Evolutionary conservation across 2,797 vertebrate genomes (phyloP), one percentile per base, ranked within the genome.

Genomic region (Vireo griseus): DNA sequence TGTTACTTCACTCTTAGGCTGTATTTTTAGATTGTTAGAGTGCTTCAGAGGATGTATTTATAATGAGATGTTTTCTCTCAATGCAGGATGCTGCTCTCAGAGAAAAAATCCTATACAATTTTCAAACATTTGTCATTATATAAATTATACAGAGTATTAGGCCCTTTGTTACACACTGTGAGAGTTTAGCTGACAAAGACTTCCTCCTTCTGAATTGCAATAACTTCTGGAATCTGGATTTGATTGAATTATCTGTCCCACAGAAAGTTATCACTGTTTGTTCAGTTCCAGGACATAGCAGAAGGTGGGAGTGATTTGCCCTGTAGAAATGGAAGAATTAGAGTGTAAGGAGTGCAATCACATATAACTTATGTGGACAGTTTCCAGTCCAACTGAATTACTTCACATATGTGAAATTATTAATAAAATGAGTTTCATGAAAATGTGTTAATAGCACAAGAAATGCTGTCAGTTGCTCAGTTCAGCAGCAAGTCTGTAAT

Each of bases 321-420:
- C 62, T 42, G 35, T 22, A 67, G 68, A 81, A 72, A 67, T 44
- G 17, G 35, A 61, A 92, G 76, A 92, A 55, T 87, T 86, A 84
- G 59, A 75, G 22, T 88, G 15, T 33, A 92, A 91, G 71, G 51
- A 50, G 19, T 48, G 13, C 75, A 86, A 91, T 84, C 81, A 31
- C 65, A 77, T 65, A 48, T 90, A 45, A 55, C 33, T 91, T 86
- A n/a, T 39, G 16, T 39, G 71, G 58, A 72, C 76, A 55, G 52
- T 67, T 95, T 97, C 86, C 54, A 88, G 51, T 81, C 69, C 77
- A 83, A 69, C 80, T 85, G 87, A 93, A 95, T 88, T 95, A 93
- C 89, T 96, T 94, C 87, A 85, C 79, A 55, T 73, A 76, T 59
- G 73, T 86, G 78, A 94, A 94, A 97, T 82, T 68, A 88, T 89